Evolutionary conservation across 2,113 vertebrate species (phyloP).

Genomic region (Saccopteryx bilineata): DNA sequence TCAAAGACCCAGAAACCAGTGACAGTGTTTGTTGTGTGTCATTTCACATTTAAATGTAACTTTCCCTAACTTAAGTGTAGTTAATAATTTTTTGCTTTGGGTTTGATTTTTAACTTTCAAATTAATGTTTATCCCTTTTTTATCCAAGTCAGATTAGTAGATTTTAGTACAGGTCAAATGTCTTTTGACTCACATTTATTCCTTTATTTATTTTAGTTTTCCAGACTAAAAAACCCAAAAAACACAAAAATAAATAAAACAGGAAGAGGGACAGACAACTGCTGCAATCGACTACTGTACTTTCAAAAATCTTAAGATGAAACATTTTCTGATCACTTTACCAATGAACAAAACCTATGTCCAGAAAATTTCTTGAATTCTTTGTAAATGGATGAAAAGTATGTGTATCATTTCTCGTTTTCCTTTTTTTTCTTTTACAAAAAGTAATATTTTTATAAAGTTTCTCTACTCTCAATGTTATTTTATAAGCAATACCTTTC

Average conservation of each 20-base stretch:
- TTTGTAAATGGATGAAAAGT: background rate
- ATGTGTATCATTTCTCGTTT: background rate
- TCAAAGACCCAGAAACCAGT: background rate
- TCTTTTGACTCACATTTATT: background rate
- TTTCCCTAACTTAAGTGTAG: background rate
- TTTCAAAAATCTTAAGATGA: background rate
- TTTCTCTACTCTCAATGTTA: background rate
- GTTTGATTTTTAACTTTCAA: background rate
- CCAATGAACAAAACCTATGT: accelerated
- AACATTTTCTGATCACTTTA: background rate
- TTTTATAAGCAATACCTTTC: background rate
- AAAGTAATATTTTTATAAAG: background rate
- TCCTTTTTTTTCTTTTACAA: background rate
- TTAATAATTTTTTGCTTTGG: background rate
- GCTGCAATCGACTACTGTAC: accelerated
- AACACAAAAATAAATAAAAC: background rate
- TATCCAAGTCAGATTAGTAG: background rate
- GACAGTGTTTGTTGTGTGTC: background rate
- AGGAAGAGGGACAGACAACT: background rate
- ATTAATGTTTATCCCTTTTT: background rate
- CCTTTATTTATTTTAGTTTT: too few species aligned
- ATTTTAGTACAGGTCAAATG: background rate
- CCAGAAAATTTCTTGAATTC: background rate
- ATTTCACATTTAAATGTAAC: background rate
- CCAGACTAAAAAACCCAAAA: too few species aligned